Base-by-base conservation (phyloP, 2,888 invertebrate species). In the Andrena bucephala region DNA sequence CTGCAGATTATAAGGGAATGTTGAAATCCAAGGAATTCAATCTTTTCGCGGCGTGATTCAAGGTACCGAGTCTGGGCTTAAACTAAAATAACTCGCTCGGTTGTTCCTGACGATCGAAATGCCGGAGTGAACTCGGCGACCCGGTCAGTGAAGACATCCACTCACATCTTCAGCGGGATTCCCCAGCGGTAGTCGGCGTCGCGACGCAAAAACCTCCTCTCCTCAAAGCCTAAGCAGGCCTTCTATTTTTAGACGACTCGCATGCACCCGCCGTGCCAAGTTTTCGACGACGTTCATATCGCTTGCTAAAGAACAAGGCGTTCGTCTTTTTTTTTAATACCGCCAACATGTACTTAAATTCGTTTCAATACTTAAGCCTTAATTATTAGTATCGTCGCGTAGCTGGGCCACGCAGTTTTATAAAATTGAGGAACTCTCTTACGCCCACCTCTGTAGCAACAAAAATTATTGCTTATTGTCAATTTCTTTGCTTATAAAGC, bases 151-250 rank as follows among this genome's bases (percentile, higher is more conserved):
- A 33, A 50, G 31, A 76, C 33, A 50, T 71, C 24, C 52, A 33
- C 57, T 67, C 48, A 74, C 78, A 73, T 70, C 50, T 69, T 85
- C 68, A 70, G 20, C 48, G 87, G 87, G 83, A 89, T 90, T 89
- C 77, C 89, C 89, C 90, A 52, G 81, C 84, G 84, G 78, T 79
- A 70, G 74, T 77, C 79, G 74, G 77, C 83, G 86, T 83, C 85
- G 85, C 89, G 90, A 89, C 91, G 91, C 90, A 92, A 90, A 92
- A 92, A 89, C 86, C 78, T 79, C 83, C 87, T 83, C 74, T 85
- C 85, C 85, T 83, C 80, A 70, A 81, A 83, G 76, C 80, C 78
- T 82, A 83, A 86, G 81, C 84, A 78, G 70, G 77, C 60, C 36
- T 74, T 52, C 86, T 92, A 92, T 92, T 90, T 89, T 90, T 91